Conservation (phyloP, 2,888 invertebrate genomes). For the Archips crataeganus region DNA sequence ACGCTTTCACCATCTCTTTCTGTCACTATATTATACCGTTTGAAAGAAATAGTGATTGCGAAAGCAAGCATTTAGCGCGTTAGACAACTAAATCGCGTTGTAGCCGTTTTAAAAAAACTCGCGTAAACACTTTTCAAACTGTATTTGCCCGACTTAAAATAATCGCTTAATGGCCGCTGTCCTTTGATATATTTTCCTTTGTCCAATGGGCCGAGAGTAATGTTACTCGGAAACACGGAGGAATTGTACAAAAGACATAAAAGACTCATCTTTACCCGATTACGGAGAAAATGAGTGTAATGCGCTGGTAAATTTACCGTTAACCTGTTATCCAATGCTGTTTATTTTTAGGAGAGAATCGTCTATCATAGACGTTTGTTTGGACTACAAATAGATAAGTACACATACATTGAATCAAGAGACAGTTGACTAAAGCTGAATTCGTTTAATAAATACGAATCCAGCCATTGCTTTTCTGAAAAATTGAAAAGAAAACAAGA, state of each 20-base stretch:
- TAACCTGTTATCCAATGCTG: background rate
- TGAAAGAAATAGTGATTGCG: too few species aligned
- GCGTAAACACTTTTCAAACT: slow-evolving; percentile 26
- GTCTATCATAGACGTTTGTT: background rate
- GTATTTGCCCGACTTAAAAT: slow-evolving; percentile 15
- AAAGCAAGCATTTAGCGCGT: too few species aligned
- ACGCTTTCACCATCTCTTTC: too few species aligned
- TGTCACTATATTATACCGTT: too few species aligned
- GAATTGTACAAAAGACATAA: slow-evolving; percentile 36
- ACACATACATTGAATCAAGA: background rate
- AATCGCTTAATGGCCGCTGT: slow-evolving; percentile 28
- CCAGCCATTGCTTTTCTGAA: too few species aligned
- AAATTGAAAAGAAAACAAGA: too few species aligned
- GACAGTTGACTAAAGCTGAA: too few species aligned
- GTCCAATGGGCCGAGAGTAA: slow-evolving; percentile 30
- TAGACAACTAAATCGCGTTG: background rate
- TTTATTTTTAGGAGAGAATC: background rate
- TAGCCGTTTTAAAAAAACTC: background rate
- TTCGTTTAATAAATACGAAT: too few species aligned
- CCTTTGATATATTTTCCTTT: slow-evolving; percentile 39
- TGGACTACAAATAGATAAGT: background rate
- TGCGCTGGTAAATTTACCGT: slow-evolving; percentile 10
- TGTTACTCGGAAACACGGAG: slow-evolving; percentile 30
- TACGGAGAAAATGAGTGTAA: slow-evolving; percentile 36
- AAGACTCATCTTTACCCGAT: slow-evolving; percentile 39